Evolutionary conservation across 2,113 vertebrate species (phyloP).

Genomic region (Megaceryle maxima): DNA sequence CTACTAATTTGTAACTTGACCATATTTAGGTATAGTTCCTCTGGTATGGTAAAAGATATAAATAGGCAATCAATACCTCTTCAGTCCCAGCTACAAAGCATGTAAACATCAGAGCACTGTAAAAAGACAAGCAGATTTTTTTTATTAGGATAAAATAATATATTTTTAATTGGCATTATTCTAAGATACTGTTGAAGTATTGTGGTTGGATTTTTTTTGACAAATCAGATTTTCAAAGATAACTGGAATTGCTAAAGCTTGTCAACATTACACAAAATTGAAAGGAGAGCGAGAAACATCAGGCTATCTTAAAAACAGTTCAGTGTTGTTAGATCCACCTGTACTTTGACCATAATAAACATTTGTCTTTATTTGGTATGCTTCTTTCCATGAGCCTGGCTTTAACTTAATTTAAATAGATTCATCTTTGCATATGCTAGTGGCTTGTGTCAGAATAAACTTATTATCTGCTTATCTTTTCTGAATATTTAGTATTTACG

Average conservation of each 20-base stretch:
- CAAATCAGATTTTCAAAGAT: not conserved
- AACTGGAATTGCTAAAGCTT: not conserved
- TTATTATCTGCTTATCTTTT: slow-evolving; percentile 64
- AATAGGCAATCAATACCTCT: not conserved
- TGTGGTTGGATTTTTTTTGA: not conserved
- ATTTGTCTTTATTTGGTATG: not conserved
- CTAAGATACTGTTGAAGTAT: not conserved
- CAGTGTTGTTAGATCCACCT: not conserved
- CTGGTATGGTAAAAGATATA: not conserved
- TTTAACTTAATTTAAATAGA: slow-evolving; percentile 1
- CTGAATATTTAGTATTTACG: slow-evolving; percentile 47
- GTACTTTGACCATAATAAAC: not conserved
- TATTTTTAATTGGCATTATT: not conserved
- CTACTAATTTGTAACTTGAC: not conserved
- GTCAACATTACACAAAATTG: not conserved
- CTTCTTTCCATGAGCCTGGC: slow-evolving; percentile 7
- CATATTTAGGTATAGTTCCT: not conserved
- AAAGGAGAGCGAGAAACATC: not conserved
- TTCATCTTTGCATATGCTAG: not conserved
- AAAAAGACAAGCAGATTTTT: not conserved
- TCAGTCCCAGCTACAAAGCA: not conserved
- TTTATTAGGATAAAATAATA: not conserved
- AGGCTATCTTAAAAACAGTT: not conserved
- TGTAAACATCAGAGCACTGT: not conserved
- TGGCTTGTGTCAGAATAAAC: slow-evolving; percentile 24